Conservation (phyloP, 1,140 invertebrate genomes). For the Vanessa atalanta region DNA sequence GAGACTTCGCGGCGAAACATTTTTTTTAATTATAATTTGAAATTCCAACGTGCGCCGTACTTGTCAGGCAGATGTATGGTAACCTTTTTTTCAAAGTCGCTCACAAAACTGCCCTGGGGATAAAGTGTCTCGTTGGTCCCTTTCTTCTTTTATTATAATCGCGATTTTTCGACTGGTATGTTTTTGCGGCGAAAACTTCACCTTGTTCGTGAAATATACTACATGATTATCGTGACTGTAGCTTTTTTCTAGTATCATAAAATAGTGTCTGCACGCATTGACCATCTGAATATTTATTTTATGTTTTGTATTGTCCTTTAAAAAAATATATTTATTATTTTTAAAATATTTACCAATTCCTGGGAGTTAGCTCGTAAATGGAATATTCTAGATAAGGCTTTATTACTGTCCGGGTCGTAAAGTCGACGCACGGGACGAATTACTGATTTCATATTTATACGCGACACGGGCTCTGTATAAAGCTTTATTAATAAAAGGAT, state of each 20-base stretch:
- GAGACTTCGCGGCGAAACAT: conserved; percentile 3
- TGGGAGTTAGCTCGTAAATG: conserved; percentile 36
- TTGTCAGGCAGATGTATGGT: neutral
- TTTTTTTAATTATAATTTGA: conserved; percentile 14
- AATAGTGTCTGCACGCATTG: too few species aligned
- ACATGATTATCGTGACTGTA: too few species aligned
- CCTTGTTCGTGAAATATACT: neutral
- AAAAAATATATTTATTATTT: neutral
- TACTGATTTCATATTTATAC: conserved; percentile 34
- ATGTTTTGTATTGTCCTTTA: too few species aligned
- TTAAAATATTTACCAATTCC: neutral
- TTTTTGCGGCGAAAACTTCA: neutral
- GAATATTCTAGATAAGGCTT: conserved; percentile 45
- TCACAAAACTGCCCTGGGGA: neutral
- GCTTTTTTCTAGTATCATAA: too few species aligned
- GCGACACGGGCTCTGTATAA: conserved; percentile 1
- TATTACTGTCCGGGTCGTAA: conserved; percentile 38
- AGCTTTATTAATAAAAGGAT: neutral
- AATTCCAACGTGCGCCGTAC: neutral
- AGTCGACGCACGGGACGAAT: conserved; percentile 30
- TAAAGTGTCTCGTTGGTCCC: neutral
- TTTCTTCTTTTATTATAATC: conserved; percentile 6
- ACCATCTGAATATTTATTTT: too few species aligned
- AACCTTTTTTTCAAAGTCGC: neutral
- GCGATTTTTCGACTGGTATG: conserved; percentile 2